A percentile compares a stretch with the other conserved stretches of the same genome.
Conservation (phyloP, 2,888 invertebrate genomes). For the Coleophora deauratella region DNA sequence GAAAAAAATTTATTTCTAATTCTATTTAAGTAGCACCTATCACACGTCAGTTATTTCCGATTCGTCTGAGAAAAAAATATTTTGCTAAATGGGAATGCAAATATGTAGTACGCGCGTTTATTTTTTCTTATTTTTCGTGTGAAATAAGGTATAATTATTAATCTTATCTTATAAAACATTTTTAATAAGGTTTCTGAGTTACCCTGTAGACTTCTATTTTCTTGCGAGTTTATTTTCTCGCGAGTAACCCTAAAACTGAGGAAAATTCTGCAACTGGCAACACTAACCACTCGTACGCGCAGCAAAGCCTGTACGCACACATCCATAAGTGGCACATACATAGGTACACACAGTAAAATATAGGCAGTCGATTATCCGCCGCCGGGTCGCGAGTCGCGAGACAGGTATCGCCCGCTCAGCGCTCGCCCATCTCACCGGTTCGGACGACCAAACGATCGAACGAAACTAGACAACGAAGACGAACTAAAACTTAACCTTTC, state of each 20-base stretch:
- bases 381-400: slow-evolving; percentile 32
- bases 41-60: too few relatives aligned
- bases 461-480: slow-evolving; percentile 53
- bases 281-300: slow-evolving; percentile 38
- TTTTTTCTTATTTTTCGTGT: too few relatives aligned
- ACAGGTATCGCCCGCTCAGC: slow-evolving; percentile 49
- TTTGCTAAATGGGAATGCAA: too few relatives aligned
- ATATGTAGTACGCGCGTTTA: too few relatives aligned
- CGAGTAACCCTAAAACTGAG: not conserved
- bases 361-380: slow-evolving; percentile 42
- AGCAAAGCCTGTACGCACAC: slow-evolving; percentile 45
- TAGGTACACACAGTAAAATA: slow-evolving; percentile 29
- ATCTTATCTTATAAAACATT: too few relatives aligned
- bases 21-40: too few relatives aligned
- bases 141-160: too few relatives aligned
- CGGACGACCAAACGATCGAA: slow-evolving; percentile 64
- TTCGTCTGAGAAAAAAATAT: too few relatives aligned
- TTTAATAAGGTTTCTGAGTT: too few relatives aligned
- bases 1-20: too few relatives aligned
- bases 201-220: too few relatives aligned
- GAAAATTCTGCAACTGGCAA: slow-evolving; percentile 18
- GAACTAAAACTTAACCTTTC: slow-evolving; percentile 35
- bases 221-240: too few relatives aligned
- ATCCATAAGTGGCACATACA: slow-evolving; percentile 26
- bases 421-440: slow-evolving; percentile 46